A percentile compares a stretch with the other conserved stretches of the same genome.
phyloP scores from a whole-genome alignment of 2,797 vertebrate species.

The Toxotes lorentzi region DNA sequence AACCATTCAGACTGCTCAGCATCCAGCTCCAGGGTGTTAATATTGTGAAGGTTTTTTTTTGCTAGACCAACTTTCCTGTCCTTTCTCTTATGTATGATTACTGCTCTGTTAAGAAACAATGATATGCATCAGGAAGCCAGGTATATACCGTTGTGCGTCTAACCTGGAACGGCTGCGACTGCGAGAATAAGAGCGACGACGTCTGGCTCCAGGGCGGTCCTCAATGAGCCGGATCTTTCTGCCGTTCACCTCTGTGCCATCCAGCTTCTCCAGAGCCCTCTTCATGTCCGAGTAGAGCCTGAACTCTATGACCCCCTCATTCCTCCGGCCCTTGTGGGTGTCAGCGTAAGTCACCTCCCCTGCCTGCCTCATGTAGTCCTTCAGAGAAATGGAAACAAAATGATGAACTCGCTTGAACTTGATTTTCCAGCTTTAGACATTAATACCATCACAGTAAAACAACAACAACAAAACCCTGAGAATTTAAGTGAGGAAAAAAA shows the following conservation, averaged over 20 bases:
- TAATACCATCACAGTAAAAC: not conserved
- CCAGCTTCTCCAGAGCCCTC: conserved; percentile 96
- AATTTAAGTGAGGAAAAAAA: too few species aligned
- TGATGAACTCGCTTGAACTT: too few species aligned
- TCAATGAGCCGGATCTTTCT: conserved; percentile 97
- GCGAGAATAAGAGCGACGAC: conserved; percentile 94
- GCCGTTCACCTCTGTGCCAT: conserved; percentile 97
- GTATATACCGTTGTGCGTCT: not conserved
- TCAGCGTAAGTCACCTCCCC: conserved; percentile 98
- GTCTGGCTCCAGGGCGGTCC: conserved; percentile 92
- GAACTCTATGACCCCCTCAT: conserved; percentile 98
- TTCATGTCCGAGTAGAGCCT: conserved; percentile 98
- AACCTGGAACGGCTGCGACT: conserved; percentile 93
- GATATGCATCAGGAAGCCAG: not conserved
- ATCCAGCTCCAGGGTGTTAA: not conserved
- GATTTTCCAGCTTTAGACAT: too few species aligned
- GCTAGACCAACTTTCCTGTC: too few species aligned
- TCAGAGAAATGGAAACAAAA: conserved; percentile 32
- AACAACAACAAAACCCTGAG: not conserved
- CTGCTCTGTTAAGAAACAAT: too few species aligned
- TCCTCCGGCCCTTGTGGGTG: conserved; percentile 95
- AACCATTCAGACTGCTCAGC: too few species aligned
- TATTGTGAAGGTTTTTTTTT: too few species aligned
- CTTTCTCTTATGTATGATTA: not conserved
- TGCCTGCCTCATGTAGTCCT: conserved; percentile 99